Evolutionary conservation across 2,888 invertebrate genomes (phyloP).

Genomic region (Drosophila colorata): DNA sequence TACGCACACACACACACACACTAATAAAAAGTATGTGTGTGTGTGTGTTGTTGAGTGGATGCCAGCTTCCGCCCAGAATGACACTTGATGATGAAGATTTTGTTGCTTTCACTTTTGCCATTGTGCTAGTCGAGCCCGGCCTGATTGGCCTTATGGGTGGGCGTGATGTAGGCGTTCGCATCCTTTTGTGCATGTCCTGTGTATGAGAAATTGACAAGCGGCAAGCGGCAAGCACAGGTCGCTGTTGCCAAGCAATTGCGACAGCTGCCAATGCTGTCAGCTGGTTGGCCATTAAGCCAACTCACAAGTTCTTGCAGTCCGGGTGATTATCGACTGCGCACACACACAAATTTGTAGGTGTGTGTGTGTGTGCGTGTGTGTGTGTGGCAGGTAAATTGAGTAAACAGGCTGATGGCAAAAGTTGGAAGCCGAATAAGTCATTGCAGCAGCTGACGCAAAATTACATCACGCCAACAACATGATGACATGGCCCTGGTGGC

Average conservation of each 20-base stretch:
- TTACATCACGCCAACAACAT: slow-evolving; percentile 50
- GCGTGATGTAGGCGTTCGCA: slow-evolving; percentile 1
- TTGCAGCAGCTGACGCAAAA: slow-evolving; percentile 49
- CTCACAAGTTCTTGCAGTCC: slow-evolving; percentile 28
- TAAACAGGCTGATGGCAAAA: slow-evolving; percentile 53
- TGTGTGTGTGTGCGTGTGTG: background rate
- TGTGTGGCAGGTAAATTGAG: slow-evolving; percentile 44
- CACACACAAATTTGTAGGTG: background rate
- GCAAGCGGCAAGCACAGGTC: slow-evolving; percentile 17
- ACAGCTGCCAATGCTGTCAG: slow-evolving; percentile 37
- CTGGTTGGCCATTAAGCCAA: slow-evolving; percentile 43
- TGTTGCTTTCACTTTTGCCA: slow-evolving; percentile 81
- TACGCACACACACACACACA: slow-evolving; percentile 12
- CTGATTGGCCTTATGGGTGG: slow-evolving; percentile 50
- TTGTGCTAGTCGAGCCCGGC: slow-evolving; percentile 44
- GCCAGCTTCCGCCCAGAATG: slow-evolving; percentile 78
- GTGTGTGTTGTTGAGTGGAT: slow-evolving; percentile 44
- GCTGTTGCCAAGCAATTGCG: slow-evolving; percentile 21
- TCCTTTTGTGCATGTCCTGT: slow-evolving; percentile 27
- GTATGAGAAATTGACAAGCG: slow-evolving; percentile 43
- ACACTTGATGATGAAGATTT: slow-evolving; percentile 81
- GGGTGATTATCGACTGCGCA: slow-evolving; percentile 65
- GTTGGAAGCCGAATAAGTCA: slow-evolving; percentile 63
- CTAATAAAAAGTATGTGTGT: slow-evolving; percentile 24
- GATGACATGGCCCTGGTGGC: slow-evolving; percentile 32